A percentile compares a stretch with the other conserved stretches of the same genome.
These are phyloP conservation scores for Typhlomys cinereus DNA, from an alignment of 2,113 vertebrate genomes.

Conservation along the genomic window DNA sequence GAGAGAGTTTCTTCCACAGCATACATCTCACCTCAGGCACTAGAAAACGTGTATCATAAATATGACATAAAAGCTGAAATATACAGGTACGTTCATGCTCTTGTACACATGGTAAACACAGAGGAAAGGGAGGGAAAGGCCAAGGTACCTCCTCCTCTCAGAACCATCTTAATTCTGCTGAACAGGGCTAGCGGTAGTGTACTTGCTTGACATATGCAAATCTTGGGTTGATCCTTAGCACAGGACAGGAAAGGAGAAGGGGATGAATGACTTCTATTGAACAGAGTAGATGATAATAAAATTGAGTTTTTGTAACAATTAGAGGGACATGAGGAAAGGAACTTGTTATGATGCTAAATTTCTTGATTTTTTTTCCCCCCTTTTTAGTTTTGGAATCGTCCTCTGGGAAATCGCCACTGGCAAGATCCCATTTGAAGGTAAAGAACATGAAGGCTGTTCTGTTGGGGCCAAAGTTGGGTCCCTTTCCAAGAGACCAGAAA, in stretches of 20 bases:
- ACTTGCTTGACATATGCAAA: too few species aligned
- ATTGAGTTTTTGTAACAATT: neutral
- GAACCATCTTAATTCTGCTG: neutral
- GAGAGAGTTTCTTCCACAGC: conserved; percentile 67
- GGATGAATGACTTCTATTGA: neutral
- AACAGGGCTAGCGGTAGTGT: neutral
- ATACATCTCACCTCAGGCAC: conserved; percentile 87
- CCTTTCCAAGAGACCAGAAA: neutral
- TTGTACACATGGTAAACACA: neutral
- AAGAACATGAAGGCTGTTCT: conserved; percentile 42
- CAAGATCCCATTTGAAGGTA: conserved; percentile 89
- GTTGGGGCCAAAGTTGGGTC: neutral
- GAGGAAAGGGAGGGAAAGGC: neutral
- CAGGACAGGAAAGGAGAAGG: neutral
- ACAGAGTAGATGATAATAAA: neutral
- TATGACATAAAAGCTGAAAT: conserved; percentile 90
- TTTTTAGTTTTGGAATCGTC: conserved; percentile 92
- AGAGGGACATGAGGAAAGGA: neutral
- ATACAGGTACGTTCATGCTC: conserved; percentile 87
- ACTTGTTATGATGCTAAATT: neutral
- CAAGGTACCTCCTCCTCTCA: neutral
- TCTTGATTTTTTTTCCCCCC: conserved; percentile 48
- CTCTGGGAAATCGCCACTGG: conserved; percentile 92
- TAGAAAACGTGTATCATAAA: conserved; percentile 76
- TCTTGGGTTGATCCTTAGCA: neutral